Percentiles rank a stretch among this genome's conserved stretches.
These are phyloP conservation scores for Lasioglossum villosulum DNA, from an alignment of 2,888 invertebrate species.

Conservation along the genomic window DNA sequence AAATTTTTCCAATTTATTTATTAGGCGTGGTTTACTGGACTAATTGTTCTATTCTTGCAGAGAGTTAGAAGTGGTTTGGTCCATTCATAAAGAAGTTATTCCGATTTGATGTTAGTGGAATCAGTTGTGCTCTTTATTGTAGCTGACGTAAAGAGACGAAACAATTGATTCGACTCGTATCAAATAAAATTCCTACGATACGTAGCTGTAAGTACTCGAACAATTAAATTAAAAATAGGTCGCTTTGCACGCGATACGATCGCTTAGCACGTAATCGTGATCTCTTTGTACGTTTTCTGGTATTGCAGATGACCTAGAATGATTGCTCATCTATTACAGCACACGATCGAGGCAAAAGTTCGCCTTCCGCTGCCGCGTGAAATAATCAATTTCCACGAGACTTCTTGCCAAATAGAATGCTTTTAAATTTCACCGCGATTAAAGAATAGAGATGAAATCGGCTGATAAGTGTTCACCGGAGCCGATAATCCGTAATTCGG, in stretches of 20 bases:
- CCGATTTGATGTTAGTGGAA: too few relatives aligned
- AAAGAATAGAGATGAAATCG: background rate
- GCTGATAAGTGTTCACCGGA: background rate
- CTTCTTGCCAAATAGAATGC: background rate
- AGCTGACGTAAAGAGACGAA: too few relatives aligned
- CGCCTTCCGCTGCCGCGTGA: background rate
- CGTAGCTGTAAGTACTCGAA: background rate
- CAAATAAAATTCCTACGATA: background rate
- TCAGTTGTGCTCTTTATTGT: too few relatives aligned
- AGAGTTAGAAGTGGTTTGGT: too few relatives aligned
- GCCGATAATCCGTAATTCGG: background rate
- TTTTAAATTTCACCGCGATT: background rate
- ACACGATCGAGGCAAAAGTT: background rate
- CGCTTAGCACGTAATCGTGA: background rate
- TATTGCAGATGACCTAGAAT: background rate
- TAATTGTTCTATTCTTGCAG: too few relatives aligned
- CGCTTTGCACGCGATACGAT: background rate
- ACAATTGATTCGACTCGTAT: too few relatives aligned
- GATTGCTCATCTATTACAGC: background rate
- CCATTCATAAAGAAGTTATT: too few relatives aligned
- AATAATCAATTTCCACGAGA: background rate
- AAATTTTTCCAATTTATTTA: too few relatives aligned
- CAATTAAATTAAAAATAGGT: background rate
- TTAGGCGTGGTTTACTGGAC: too few relatives aligned
- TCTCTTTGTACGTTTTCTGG: background rate